phyloP scores from a whole-genome alignment of 1,140 invertebrate species.

The Trachymyrmex septentrionalis region DNA sequence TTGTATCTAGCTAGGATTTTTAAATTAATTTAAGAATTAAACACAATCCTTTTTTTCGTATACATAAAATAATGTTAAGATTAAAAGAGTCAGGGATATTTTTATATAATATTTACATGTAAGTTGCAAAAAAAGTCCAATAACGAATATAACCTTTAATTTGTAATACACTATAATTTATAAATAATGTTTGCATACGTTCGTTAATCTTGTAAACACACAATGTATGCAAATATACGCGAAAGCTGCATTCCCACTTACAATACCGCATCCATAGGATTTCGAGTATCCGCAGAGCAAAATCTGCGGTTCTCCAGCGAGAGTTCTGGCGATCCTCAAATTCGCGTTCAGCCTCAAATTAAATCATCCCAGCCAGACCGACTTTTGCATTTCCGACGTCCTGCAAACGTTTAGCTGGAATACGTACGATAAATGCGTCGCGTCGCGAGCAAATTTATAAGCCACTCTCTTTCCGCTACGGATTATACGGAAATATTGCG shows the following conservation, averaged over 20 bases:
- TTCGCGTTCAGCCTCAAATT: constrained; percentile 78
- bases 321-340: constrained; percentile 51
- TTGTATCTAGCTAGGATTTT: too few relatives aligned
- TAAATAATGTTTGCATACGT: background rate
- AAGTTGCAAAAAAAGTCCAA: background rate
- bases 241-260: constrained; percentile 13
- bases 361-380: constrained; percentile 75
- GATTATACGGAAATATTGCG: constrained; percentile 23
- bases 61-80: background rate
- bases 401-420: background rate
- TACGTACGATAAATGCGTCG: background rate
- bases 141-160: constrained; percentile 7
- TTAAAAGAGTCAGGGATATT: background rate
- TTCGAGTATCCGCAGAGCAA: constrained; percentile 65
- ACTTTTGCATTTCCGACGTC: constrained; percentile 69
- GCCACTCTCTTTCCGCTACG: background rate
- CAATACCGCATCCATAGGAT: constrained; percentile 32
- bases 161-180: background rate
- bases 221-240: background rate
- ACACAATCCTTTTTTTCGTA: background rate
- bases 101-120: background rate
- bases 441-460: background rate
- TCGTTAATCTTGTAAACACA: background rate
- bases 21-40: too few relatives aligned
- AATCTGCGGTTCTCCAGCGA: constrained; percentile 76